Evolutionary conservation across 2,888 invertebrate genomes (phyloP).

Genomic region (Salticus scenicus): DNA sequence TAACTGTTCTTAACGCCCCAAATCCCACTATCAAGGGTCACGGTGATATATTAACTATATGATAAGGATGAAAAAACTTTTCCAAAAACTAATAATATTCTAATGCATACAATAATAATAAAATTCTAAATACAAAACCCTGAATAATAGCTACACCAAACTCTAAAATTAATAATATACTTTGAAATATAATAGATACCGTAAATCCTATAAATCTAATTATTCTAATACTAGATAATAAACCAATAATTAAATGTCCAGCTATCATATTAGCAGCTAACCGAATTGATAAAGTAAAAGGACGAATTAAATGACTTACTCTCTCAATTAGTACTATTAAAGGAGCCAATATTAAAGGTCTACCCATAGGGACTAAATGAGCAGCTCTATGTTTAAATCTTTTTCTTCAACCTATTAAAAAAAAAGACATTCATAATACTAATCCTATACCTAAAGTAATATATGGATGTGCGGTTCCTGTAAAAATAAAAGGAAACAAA

Average conservation of each 20-base stretch:
- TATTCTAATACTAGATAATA: conserved; percentile 77
- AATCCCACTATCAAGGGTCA: conserved; percentile 73
- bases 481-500: conserved; percentile 84
- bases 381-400: conserved; percentile 81
- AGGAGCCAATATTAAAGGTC: conserved; percentile 81
- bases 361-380: conserved; percentile 83
- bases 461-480: conserved; percentile 81
- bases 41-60: conserved; percentile 73
- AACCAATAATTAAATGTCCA: conserved; percentile 82
- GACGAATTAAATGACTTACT: conserved; percentile 84
- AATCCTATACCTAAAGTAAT: conserved; percentile 80
- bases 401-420: conserved; percentile 82
- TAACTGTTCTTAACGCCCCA: conserved; percentile 72
- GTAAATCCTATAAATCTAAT: conserved; percentile 10
- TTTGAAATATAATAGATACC: conserved; percentile 77
- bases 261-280: conserved; percentile 87
- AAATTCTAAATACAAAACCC: conserved; percentile 82
- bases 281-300: conserved; percentile 83
- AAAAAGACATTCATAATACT: conserved; percentile 82
- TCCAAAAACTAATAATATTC: conserved; percentile 76
- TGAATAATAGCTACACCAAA: conserved; percentile 81
- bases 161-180: conserved; percentile 79
- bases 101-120: conserved; percentile 82
- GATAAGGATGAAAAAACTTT: conserved; percentile 51
- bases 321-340: conserved; percentile 86